Evolutionary conservation across 2,888 invertebrate genomes (phyloP).

Genomic region (Eilema depressum): DNA sequence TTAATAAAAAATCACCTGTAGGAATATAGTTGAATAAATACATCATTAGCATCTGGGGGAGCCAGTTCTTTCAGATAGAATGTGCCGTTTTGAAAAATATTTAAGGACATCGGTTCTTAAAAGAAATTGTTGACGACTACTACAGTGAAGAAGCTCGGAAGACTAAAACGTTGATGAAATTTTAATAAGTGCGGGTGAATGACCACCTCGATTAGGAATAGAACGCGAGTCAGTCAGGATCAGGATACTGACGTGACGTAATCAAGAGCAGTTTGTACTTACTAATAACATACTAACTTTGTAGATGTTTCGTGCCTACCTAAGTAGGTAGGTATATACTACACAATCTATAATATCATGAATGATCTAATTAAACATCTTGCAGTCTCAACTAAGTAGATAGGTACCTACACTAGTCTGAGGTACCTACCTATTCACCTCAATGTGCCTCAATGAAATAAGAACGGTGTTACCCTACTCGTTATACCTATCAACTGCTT

Average conservation of each 20-base stretch:
- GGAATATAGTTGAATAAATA: too few relatives aligned
- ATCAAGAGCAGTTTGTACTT: constrained; percentile 31
- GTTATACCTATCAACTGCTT: too few relatives aligned
- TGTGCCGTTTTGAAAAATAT: not conserved
- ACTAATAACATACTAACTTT: constrained; percentile 38
- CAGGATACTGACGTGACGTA: constrained; percentile 60
- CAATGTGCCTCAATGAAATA: too few relatives aligned
- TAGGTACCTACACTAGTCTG: too few relatives aligned
- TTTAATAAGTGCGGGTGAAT: constrained; percentile 68
- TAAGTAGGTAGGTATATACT: too few relatives aligned
- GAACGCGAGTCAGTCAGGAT: constrained; percentile 43
- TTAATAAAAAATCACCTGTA: too few relatives aligned
- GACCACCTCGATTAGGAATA: constrained; percentile 68
- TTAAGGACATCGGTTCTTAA: too few relatives aligned
- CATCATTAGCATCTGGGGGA: too few relatives aligned
- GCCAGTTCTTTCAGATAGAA: too few relatives aligned
- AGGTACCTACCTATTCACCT: too few relatives aligned
- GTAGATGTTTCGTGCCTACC: constrained; percentile 27
- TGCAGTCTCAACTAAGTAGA: not conserved
- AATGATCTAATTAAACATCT: not conserved
- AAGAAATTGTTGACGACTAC: constrained; percentile 13
- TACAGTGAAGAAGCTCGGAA: constrained; percentile 40
- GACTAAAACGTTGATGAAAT: constrained; percentile 54
- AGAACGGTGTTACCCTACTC: too few relatives aligned
- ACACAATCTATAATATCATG: constrained; percentile 14